These are phyloP conservation scores for Sinonovacula constricta DNA, from an alignment of 1,140 invertebrate genomes.

Conservation along the genomic window DNA sequence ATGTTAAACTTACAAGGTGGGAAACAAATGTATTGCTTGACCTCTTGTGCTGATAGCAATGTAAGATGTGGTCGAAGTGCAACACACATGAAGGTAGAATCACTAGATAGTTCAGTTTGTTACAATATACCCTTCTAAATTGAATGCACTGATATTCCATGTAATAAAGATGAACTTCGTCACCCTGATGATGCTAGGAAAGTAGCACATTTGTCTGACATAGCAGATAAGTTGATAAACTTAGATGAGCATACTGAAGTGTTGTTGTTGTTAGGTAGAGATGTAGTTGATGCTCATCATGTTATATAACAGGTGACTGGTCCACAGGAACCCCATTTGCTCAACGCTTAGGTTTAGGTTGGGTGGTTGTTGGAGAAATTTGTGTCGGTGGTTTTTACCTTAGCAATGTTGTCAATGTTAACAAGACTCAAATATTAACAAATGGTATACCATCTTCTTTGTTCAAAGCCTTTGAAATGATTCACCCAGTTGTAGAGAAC, in stretches of 20 bases:
- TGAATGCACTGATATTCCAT: conserved; percentile 52
- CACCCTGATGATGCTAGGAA: conserved; percentile 25
- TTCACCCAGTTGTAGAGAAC: neutral
- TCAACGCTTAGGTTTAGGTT: conserved; percentile 51
- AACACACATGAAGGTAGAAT: neutral
- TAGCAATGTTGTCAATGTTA: conserved; percentile 22
- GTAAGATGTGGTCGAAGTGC: neutral
- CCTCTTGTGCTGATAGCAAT: neutral
- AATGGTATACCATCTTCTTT: conserved; percentile 26
- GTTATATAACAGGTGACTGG: conserved; percentile 51
- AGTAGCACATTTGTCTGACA: neutral
- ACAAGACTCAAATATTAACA: conserved; percentile 40
- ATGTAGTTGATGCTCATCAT: conserved; percentile 51
- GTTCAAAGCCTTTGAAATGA: conserved; percentile 19
- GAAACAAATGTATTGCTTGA: conserved; percentile 9
- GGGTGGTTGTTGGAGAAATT: conserved; percentile 52
- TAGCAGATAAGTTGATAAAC: conserved; percentile 7
- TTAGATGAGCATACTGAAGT: conserved; percentile 11
- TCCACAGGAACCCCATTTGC: conserved; percentile 40
- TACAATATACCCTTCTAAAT: conserved; percentile 9
- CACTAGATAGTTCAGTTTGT: neutral
- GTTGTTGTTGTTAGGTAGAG: conserved; percentile 48
- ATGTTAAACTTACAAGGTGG: conserved; percentile 18
- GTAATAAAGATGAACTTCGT: conserved; percentile 24
- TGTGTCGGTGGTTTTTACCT: conserved; percentile 44